These are phyloP conservation scores for Tipula confusa DNA, from an alignment of 2,888 invertebrate species.

Conservation along the genomic window DNA sequence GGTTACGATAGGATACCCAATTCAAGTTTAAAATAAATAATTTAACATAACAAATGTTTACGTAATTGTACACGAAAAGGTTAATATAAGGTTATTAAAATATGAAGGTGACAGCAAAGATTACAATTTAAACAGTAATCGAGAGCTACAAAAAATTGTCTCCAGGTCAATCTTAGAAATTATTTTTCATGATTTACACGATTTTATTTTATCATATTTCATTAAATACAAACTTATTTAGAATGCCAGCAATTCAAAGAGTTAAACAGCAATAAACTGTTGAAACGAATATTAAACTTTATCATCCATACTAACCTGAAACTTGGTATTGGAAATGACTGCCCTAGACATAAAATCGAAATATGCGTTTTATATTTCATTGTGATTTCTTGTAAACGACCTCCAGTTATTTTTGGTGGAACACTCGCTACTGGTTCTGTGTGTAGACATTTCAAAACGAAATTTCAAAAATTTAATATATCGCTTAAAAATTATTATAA, in stretches of 20 bases:
- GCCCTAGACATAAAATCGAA: conserved; percentile 67
- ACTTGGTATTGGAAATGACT: conserved; percentile 68
- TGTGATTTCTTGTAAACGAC: conserved; percentile 54
- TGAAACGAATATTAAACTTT: conserved; percentile 38
- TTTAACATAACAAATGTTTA: too few relatives aligned
- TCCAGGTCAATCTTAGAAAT: too few relatives aligned
- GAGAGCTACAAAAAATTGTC: too few relatives aligned
- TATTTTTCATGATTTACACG: too few relatives aligned
- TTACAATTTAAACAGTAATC: too few relatives aligned
- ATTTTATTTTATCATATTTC: too few relatives aligned
- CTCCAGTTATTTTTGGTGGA: conserved; percentile 57
- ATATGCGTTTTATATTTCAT: conserved; percentile 51
- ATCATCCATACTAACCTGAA: conserved; percentile 57
- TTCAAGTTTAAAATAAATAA: background rate
- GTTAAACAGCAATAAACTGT: conserved; percentile 39
- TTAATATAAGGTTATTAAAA: too few relatives aligned
- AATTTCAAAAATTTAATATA: background rate
- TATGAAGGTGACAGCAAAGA: too few relatives aligned
- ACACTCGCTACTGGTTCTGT: conserved; percentile 66
- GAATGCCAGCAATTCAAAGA: too few relatives aligned
- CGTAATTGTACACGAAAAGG: too few relatives aligned
- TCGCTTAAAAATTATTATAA: background rate
- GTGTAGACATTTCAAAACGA: conserved; percentile 34
- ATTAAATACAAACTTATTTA: too few relatives aligned
- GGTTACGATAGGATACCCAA: conserved; percentile 31